Base-by-base conservation (phyloP, 2,888 invertebrate genomes). In the Perizoma affinitatum region DNA sequence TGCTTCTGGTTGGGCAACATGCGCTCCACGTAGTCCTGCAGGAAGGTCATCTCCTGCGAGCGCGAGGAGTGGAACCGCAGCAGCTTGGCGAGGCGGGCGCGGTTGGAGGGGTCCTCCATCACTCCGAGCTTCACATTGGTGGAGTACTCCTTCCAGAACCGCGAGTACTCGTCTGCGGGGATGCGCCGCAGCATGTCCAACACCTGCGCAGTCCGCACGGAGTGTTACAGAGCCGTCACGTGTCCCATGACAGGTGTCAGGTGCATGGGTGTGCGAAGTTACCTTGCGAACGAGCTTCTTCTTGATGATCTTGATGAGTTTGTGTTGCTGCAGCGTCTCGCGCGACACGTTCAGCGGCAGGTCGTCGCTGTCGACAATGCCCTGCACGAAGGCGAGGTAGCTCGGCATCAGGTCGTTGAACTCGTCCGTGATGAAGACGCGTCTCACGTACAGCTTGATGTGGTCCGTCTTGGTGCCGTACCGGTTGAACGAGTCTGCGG, bases 351-450 rank as follows among this genome's bases (percentile, higher is more conserved):
- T 99, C 72, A 99, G 93, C 38, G 99, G 99, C 72, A 99, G 92
- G 93, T 99, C 99, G 88, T 99, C 99, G 8, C 98, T 98, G 93
- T 99, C 99, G 49, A 99, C 99, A 71, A 99, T 96, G 75, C 99
- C 99, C 86, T 86, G 74, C 49, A 99, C 95, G 87, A 99, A 99
- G 71, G 95, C 96, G 73, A 99, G 93, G 87, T 99, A 99, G 86
- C 97, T 98, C 69, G 99, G 99, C 96, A 99, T 97, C 96, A 99
- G 98, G 83, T 99, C 99, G 85, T 98, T 98, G 94, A 99, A 99
- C 93, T 99, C 98, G 87, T 99, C 99, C 6, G 99, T 99, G 90
- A 99, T 99, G 93, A 99, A 99, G 10, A 99, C 99, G 65, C 99
- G 95, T 63, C 99, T 95, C 58, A 99, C 99, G 88, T 98, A 99